Evolutionary conservation across 2,797 vertebrate species (phyloP).

Genomic region (Rhynchonycteris naso): DNA sequence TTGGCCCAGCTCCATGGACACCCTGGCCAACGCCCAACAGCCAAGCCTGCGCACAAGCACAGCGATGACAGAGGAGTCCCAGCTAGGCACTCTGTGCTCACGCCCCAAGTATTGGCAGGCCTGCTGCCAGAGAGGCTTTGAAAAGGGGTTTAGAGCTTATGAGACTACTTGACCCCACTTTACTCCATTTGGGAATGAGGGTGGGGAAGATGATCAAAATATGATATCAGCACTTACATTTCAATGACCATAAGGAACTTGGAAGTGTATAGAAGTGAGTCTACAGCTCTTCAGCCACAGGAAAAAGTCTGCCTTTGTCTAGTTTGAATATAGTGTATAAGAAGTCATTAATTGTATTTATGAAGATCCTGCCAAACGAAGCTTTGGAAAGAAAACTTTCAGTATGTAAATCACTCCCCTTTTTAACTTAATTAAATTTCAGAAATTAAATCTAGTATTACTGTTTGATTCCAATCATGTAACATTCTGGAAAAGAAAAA

Average conservation of each 20-base stretch:
- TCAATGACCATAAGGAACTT: slow-evolving; percentile 32
- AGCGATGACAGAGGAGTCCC: slow-evolving; percentile 56
- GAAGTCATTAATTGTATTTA: neutral
- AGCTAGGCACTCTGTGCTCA: slow-evolving; percentile 66
- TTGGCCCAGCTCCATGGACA: slow-evolving; percentile 67
- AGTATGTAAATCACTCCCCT: neutral
- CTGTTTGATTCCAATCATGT: neutral
- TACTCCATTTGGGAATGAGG: slow-evolving; percentile 27
- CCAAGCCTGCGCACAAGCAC: slow-evolving; percentile 56
- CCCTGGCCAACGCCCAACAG: slow-evolving; percentile 63
- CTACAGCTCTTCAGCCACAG: neutral
- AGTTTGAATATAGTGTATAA: neutral
- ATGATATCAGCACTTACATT: neutral
- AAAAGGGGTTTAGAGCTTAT: slow-evolving; percentile 64
- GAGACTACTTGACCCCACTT: slow-evolving; percentile 74
- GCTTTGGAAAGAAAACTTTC: neutral
- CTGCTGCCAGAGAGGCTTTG: slow-evolving; percentile 71
- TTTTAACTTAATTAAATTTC: slow-evolving; percentile 41
- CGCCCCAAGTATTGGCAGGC: slow-evolving; percentile 53
- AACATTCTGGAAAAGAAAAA: neutral
- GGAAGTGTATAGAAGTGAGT: neutral
- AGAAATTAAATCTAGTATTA: slow-evolving; percentile 19
- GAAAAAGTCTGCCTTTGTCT: neutral
- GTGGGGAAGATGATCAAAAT: slow-evolving; percentile 39
- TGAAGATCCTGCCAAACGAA: neutral